Evolutionary conservation across 2,113 vertebrate species (phyloP).

Genomic region (Brevimyrus niger): DNA sequence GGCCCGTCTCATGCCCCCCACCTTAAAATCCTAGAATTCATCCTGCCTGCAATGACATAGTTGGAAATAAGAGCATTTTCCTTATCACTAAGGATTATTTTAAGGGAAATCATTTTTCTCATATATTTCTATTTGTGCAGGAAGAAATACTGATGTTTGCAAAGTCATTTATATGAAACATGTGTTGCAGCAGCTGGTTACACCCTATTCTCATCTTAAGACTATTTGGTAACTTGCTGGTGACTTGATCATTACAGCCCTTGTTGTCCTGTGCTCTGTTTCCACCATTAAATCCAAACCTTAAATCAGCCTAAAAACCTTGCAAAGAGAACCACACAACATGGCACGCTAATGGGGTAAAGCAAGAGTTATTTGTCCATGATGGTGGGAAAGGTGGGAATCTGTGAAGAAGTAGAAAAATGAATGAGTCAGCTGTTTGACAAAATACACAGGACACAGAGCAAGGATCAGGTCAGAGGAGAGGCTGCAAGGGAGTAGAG

Average conservation of each 20-base stretch:
- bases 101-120: neutral
- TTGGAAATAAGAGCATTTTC: neutral
- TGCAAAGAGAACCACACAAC: neutral
- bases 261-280: neutral
- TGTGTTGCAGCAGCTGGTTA: neutral
- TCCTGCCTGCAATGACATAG: neutral
- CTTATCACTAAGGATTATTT: neutral
- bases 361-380: neutral
- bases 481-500: neutral
- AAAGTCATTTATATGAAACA: neutral
- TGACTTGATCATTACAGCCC: neutral
- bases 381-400: neutral
- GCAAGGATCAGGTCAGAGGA: neutral
- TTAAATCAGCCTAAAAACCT: neutral
- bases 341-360: neutral
- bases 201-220: neutral
- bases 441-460: neutral
- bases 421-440: neutral
- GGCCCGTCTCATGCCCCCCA: neutral
- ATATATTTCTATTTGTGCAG: neutral
- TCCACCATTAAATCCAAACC: neutral
- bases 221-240: neutral
- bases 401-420: neutral
- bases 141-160: neutral
- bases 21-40: neutral